Evolutionary conservation across 1,140 invertebrate species (phyloP).

Genomic region (Psix sp.): DNA sequence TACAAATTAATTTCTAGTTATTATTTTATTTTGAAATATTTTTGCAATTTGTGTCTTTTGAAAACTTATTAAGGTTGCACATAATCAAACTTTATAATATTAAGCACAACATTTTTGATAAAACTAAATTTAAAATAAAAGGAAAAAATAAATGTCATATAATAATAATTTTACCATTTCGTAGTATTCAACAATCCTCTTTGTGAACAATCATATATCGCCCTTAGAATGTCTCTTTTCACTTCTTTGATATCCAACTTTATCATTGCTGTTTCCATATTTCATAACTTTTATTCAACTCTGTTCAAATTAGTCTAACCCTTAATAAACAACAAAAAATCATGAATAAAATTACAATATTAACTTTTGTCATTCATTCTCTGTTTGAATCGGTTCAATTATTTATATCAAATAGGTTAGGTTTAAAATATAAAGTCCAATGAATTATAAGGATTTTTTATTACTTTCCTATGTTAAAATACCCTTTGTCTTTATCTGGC

Average conservation of each 20-base stretch:
- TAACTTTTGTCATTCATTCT: not conserved
- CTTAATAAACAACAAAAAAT: not conserved
- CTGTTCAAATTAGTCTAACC: not conserved
- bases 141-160: not conserved
- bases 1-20: too few species aligned
- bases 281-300: not conserved
- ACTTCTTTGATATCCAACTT: slow-evolving; percentile 81
- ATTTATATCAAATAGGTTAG: slow-evolving; percentile 6
- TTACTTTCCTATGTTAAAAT: too few species aligned
- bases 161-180: slow-evolving; percentile 80
- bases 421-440: too few species aligned
- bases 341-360: not conserved
- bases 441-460: too few species aligned
- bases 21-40: too few species aligned
- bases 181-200: slow-evolving; percentile 84
- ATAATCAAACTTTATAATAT: too few species aligned
- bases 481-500: too few species aligned
- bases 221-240: slow-evolving; percentile 81
- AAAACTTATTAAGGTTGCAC: too few species aligned
- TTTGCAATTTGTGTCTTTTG: too few species aligned
- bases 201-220: slow-evolving; percentile 83
- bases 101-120: too few species aligned
- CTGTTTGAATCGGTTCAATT: not conserved
- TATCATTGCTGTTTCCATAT: slow-evolving; percentile 49
- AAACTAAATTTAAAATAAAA: not conserved